Percentiles rank a stretch among this genome's conserved stretches.
phyloP scores from a whole-genome alignment of 2,113 vertebrate genomes.

The Cichladusa arquata region DNA sequence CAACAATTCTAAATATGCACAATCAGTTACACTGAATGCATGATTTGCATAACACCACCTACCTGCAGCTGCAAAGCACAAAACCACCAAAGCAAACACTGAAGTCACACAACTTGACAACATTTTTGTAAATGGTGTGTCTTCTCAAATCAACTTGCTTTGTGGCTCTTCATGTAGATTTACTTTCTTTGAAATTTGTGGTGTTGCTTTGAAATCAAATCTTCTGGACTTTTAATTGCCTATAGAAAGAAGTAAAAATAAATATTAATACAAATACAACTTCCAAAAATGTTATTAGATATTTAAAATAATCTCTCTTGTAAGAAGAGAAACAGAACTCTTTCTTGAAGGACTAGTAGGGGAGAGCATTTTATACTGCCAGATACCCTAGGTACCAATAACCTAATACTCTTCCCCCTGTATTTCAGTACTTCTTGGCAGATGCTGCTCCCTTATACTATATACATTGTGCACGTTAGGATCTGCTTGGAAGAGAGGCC shows the following conservation, averaged over 20 bases:
- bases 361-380: neutral
- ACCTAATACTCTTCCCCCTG: neutral
- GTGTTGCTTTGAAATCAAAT: constrained; percentile 25
- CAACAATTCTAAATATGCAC: neutral
- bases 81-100: constrained; percentile 65
- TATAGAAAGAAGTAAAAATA: constrained; percentile 52
- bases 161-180: constrained; percentile 36
- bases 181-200: constrained; percentile 8
- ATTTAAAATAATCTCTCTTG: neutral
- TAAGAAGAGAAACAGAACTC: neutral
- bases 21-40: neutral
- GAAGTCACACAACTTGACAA: constrained; percentile 34
- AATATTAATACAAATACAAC: constrained; percentile 38
- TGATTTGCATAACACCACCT: constrained; percentile 13
- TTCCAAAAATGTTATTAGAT: neutral
- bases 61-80: constrained; percentile 70
- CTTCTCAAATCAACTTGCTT: constrained; percentile 9
- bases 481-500: neutral
- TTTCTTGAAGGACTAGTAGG: neutral
- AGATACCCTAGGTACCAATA: neutral
- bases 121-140: constrained; percentile 51
- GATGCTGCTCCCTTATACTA: neutral
- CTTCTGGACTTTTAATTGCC: constrained; percentile 44
- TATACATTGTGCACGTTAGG: neutral
- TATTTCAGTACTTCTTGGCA: neutral